A percentile compares a stretch with the other conserved stretches of the same genome.
phyloP scores from a whole-genome alignment of 2,888 invertebrate genomes.

The Drosophila parthenogenetica region DNA sequence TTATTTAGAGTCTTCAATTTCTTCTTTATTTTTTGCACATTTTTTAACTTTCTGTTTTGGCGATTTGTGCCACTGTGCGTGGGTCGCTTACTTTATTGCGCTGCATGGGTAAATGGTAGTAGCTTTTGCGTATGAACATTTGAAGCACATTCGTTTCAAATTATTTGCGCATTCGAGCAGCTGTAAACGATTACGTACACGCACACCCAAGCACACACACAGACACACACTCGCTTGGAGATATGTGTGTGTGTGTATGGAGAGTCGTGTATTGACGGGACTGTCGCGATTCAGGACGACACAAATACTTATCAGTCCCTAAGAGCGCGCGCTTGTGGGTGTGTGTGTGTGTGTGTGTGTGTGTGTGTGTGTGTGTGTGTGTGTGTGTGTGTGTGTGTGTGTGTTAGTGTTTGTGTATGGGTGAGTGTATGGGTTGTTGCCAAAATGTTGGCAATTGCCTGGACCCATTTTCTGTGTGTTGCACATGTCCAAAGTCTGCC shows the following conservation, averaged over 20 bases:
- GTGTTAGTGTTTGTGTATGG: conserved; percentile 2
- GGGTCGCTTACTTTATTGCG: conserved; percentile 51
- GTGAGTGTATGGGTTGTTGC: conserved; percentile 43
- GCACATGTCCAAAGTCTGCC: conserved; percentile 66
- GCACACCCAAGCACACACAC: conserved; percentile 26
- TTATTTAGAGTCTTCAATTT: too few species aligned
- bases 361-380: conserved; percentile 2
- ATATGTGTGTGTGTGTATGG: conserved; percentile 5
- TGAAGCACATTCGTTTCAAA: conserved; percentile 72
- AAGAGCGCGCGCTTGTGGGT: conserved; percentile 20
- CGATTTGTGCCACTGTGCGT: conserved; percentile 23
- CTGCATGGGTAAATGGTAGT: conserved; percentile 59
- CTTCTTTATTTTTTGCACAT: not conserved
- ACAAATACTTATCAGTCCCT: conserved; percentile 71
- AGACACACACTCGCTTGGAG: conserved; percentile 2
- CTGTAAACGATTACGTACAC: conserved; percentile 83
- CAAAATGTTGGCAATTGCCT: conserved; percentile 77
- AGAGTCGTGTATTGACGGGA: conserved; percentile 26
- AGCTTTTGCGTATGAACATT: conserved; percentile 68
- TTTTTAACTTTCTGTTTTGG: not conserved
- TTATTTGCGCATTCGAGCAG: conserved; percentile 83
- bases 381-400: conserved; percentile 27
- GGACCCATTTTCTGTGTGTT: conserved; percentile 56
- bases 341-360: conserved; percentile 19
- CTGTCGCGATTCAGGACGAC: conserved; percentile 57